Conservation (phyloP, 2,797 vertebrate species). For the Molossus molossus region DNA sequence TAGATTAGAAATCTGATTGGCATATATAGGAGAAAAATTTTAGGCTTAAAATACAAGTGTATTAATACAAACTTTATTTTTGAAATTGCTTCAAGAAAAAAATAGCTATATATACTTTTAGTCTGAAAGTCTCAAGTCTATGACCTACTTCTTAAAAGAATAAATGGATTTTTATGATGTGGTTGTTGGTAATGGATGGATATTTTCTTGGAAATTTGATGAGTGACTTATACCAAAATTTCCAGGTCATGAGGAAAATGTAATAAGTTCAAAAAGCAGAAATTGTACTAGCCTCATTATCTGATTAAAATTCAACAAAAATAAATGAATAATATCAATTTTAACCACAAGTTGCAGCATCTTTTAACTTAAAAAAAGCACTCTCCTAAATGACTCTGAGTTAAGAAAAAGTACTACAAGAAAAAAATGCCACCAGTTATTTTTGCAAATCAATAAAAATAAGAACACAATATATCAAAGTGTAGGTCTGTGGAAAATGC, state of each 20-base stretch:
- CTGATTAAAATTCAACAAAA: background rate
- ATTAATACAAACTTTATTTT: background rate
- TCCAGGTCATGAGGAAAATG: background rate
- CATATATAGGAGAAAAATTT: background rate
- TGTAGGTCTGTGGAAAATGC: background rate
- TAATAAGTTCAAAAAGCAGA: background rate
- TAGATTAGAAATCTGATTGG: background rate
- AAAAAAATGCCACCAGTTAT: background rate
- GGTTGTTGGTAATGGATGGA: background rate
- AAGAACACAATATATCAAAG: background rate
- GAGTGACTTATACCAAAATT: background rate
- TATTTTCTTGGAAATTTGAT: background rate
- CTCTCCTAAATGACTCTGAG: background rate
- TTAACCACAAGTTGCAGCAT: background rate
- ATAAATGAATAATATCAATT: constrained; percentile 9
- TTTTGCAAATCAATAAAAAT: constrained; percentile 1
- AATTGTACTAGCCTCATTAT: background rate
- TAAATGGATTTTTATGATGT: background rate
- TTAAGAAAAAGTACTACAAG: background rate
- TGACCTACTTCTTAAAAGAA: background rate
- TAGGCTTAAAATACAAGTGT: background rate
- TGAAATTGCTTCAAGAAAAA: background rate
- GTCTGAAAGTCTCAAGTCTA: background rate
- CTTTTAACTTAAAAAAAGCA: background rate
- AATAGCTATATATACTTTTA: background rate